phyloP scores from a whole-genome alignment of 1,140 invertebrate genomes.

The Drosophila willistoni region DNA sequence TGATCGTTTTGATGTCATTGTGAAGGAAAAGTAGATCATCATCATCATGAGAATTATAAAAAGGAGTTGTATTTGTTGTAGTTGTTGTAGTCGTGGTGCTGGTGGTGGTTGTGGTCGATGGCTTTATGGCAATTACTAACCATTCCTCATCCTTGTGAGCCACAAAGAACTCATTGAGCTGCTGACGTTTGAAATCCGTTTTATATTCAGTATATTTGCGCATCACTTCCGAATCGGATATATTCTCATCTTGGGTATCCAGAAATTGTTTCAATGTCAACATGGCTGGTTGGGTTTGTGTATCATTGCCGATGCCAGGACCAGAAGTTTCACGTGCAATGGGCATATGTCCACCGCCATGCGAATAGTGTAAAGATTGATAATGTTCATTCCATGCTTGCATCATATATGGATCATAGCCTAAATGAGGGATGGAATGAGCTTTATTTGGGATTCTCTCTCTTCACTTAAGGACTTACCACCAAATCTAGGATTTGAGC shows the following conservation, averaged over 20 bases:
- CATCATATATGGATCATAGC: conserved; percentile 78
- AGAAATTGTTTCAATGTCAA: conserved; percentile 99
- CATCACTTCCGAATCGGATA: conserved; percentile 98
- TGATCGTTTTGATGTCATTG: conserved; percentile 41
- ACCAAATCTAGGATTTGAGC: conserved; percentile 83
- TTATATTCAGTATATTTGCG: conserved; percentile 99
- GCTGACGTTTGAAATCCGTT: conserved; percentile 96
- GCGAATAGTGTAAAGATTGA: conserved; percentile 82
- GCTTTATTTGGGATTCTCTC: background rate
- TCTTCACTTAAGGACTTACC: conserved; percentile 52
- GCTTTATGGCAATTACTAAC: conserved; percentile 86
- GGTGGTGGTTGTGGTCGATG: background rate
- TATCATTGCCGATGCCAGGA: conserved; percentile 21
- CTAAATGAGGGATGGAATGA: conserved; percentile 29
- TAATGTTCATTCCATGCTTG: conserved; percentile 82
- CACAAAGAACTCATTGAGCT: conserved; percentile 99
- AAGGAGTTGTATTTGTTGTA: background rate
- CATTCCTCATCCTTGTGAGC: conserved; percentile 99
- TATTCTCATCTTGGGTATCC: conserved; percentile 97
- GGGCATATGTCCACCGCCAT: conserved; percentile 53
- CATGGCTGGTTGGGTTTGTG: conserved; percentile 93
- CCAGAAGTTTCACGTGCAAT: conserved; percentile 47
- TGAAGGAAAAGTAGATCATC: conserved; percentile 32
- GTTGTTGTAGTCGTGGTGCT: too few relatives aligned
- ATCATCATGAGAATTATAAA: conserved; percentile 16